Evolutionary conservation across 2,888 invertebrate genomes (phyloP).

Genomic region (Cylloceria caligata): DNA sequence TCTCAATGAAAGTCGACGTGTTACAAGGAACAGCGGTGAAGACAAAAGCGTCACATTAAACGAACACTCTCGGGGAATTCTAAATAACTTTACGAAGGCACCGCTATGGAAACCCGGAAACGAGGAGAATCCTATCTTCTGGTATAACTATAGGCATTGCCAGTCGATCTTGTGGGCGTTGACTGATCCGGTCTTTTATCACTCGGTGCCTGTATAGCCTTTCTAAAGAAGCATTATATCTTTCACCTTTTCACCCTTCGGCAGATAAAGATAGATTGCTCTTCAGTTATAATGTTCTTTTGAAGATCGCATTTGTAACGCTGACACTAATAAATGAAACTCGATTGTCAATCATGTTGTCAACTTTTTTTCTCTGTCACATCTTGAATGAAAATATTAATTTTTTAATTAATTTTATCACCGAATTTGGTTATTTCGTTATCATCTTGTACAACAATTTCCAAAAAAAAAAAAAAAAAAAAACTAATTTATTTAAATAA

Average conservation of each 20-base stretch:
- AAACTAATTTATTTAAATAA: too few relatives aligned
- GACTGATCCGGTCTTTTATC: conserved; percentile 55
- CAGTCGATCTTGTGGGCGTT: conserved; percentile 34
- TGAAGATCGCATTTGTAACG: background rate
- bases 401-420: too few relatives aligned
- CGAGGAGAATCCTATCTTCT: conserved; percentile 19
- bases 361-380: background rate
- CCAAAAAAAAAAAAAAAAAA: too few relatives aligned
- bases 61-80: conserved; percentile 76
- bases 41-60: conserved; percentile 79
- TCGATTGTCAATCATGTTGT: background rate
- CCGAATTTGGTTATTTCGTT: background rate
- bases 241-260: conserved; percentile 21
- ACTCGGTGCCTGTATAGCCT: conserved; percentile 6
- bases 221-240: conserved; percentile 18
- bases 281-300: background rate
- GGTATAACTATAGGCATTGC: conserved; percentile 19
- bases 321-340: background rate
- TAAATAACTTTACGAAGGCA: conserved; percentile 57
- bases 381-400: too few relatives aligned
- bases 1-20: conserved; percentile 71
- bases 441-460: background rate
- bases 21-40: conserved; percentile 54
- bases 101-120: conserved; percentile 69
- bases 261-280: conserved; percentile 13